Percentiles rank a stretch among this genome's conserved stretches.
These are phyloP conservation scores for Pachyuromys duprasi DNA, from an alignment of 2,797 vertebrate genomes.

Conservation along the genomic window DNA sequence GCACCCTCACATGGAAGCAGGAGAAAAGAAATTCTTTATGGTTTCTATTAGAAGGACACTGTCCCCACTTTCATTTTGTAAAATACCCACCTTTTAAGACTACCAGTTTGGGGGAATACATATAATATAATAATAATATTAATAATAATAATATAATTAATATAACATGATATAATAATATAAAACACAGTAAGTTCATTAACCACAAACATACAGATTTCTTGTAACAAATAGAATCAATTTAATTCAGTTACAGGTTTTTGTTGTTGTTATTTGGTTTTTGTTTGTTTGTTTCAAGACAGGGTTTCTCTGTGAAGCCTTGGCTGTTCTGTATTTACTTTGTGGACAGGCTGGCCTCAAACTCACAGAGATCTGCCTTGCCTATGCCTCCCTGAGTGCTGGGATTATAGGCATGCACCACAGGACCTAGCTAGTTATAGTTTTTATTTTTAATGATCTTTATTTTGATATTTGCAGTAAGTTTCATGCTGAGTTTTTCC, in stretches of 20 bases:
- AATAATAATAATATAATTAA: not conserved
- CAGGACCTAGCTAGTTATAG: not conserved
- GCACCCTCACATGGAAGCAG: not conserved
- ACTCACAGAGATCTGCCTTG: too few species aligned
- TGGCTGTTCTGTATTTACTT: too few species aligned
- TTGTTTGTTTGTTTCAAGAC: too few species aligned
- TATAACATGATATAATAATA: not conserved
- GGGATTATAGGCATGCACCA: too few species aligned
- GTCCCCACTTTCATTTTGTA: not conserved
- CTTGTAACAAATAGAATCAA: too few species aligned
- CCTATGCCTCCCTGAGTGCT: too few species aligned
- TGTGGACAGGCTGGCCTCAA: too few species aligned
- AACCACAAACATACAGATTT: not conserved
- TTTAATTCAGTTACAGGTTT: too few species aligned
- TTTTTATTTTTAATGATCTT: not conserved
- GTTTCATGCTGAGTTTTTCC: not conserved
- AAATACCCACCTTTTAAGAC: not conserved
- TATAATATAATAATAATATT: not conserved
- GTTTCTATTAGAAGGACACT: not conserved
- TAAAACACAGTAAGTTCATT: not conserved
- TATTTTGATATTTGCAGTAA: not conserved
- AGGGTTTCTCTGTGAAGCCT: too few species aligned
- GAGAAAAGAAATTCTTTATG: too few species aligned
- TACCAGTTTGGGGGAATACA: not conserved
- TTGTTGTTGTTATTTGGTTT: too few species aligned